Conservation (phyloP, 1,140 invertebrate genomes). For the Drosophila mayri region DNA sequence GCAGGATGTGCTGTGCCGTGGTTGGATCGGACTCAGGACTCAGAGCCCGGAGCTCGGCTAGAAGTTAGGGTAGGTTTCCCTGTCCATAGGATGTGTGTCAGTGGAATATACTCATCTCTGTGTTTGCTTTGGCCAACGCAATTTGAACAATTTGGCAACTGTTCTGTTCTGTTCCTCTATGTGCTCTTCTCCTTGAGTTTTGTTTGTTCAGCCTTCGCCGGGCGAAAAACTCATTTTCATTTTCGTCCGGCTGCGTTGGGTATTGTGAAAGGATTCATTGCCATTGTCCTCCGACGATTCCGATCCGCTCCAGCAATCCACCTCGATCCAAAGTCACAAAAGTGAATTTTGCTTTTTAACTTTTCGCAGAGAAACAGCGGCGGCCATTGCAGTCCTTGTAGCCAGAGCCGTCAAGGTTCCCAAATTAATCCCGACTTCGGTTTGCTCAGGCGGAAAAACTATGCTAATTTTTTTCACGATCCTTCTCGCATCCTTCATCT, state of each 20-base stretch:
- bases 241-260: conserved; percentile 32
- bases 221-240: conserved; percentile 68
- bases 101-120: conserved; percentile 60
- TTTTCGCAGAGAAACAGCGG: conserved; percentile 56
- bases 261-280: conserved; percentile 69
- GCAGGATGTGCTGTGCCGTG: conserved; percentile 39
- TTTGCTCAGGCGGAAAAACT: conserved; percentile 74
- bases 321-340: conserved; percentile 78
- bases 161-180: conserved; percentile 39
- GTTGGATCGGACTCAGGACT: conserved; percentile 31
- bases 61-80: conserved; percentile 73
- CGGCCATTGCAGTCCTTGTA: conserved; percentile 39
- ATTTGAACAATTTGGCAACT: conserved; percentile 80
- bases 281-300: conserved; percentile 46
- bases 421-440: conserved; percentile 78
- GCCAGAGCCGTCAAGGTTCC: conserved; percentile 29
- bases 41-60: not conserved
- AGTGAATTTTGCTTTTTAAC: conserved; percentile 84
- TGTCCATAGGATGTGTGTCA: conserved; percentile 63
- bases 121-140: conserved; percentile 82
- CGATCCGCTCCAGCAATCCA: conserved; percentile 31
- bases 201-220: conserved; percentile 76
- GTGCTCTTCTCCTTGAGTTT: conserved; percentile 28
- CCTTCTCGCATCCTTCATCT: conserved; percentile 6
- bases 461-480: conserved; percentile 68